Base-by-base conservation (phyloP, 2,113 vertebrate genomes). In the Rhizomys pruinosus region DNA sequence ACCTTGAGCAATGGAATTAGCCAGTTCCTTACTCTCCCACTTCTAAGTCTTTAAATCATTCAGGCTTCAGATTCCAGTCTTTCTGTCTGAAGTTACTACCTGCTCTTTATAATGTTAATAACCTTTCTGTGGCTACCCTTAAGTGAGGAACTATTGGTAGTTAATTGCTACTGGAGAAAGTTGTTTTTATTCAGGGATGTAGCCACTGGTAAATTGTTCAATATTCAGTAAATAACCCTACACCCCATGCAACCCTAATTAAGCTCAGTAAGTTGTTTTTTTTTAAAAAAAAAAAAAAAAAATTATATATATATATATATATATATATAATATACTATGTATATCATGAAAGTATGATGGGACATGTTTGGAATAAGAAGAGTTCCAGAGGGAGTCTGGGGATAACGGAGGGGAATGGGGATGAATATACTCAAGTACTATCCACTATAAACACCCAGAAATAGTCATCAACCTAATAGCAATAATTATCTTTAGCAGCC, bases 1-100 rank as follows among this genome's bases (percentile, higher is more conserved):
- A 92, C 32, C 39, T 32, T 47, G 52, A 92, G 52, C 11, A 90
- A 63, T 73, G n/a, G 29, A 82, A 94, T 52, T 61, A 84, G 42
- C 7, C 7, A 55, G 9, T 66, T 11, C 5, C 42, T 90, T 74
- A 52, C 11, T 29, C n/a, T 78, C 23, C 44, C 27, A 87, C 37
- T 80, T 80, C 42, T 10, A 61, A 8, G 80, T 85, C 61, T 76
- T 87, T 72, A 92, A 69, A 68, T 92, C 3, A 69, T 39, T 82
- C 73, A 29, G 61, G 27, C 74, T 92, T 59, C 79, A 91, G 66
- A 39, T 72, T 16, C 82, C 77, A 44, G 77, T 44, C 47, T 77
- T 69, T 77, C 11, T 23, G 22, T 61, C 32, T n/a, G 7, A 92
- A 52, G 61, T 63, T 69, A 84, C 55, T 57, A 7, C 55, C 12